Base-by-base conservation (phyloP, 2,113 vertebrate genomes). In the Prinia subflava region DNA sequence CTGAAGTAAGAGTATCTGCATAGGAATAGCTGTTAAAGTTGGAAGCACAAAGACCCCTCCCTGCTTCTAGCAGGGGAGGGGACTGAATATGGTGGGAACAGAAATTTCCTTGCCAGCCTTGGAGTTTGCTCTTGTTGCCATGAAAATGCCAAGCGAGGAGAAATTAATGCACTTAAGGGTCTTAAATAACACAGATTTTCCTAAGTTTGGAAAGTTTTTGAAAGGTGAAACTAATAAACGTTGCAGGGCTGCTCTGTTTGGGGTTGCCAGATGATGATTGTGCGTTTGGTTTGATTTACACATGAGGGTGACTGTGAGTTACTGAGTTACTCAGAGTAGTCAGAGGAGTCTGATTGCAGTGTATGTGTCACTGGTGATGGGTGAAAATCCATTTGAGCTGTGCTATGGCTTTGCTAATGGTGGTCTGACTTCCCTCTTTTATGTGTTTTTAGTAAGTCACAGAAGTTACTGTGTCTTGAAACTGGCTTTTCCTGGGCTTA, bases 391-490 rank as follows among this genome's bases (percentile, higher is more conserved):
- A 3, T 52, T 35, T 37, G 52, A 82, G n/a, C 27, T 67, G 12
- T 28, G 83, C 59, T 78, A 1, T 30, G 39, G 27, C 78, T 86
- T 41, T 1, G 2, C 37, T 85, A 46, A 65, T 19, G 30, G 56
- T 22, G 35, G 13, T 47, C 88, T 90, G 53, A 44, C 68, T 81
- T 74, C n/a, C 16, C 33, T 73, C 60, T 90, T 88, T 28, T 57
- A 15, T 30, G 33, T 3, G 0, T 84, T 75, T 35, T 52, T 68
- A 71, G 23, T 69, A 39, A 91, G 64, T 59, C 0, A 0, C 49
- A n/a, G 67, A 87, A 83, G 39, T 89, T 87, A 23, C 63, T 69
- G 31, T 59, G 56, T 53, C 44, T 92, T 37, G 33, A 33, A 93
- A 80, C 8, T 0, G 2, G 13, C 10, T 3, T 80, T 90, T 90